Percentiles rank a stretch among this genome's conserved stretches.
Evolutionary conservation across 2,113 vertebrate species (phyloP).

Genomic region (Sisor rabdophorus): DNA sequence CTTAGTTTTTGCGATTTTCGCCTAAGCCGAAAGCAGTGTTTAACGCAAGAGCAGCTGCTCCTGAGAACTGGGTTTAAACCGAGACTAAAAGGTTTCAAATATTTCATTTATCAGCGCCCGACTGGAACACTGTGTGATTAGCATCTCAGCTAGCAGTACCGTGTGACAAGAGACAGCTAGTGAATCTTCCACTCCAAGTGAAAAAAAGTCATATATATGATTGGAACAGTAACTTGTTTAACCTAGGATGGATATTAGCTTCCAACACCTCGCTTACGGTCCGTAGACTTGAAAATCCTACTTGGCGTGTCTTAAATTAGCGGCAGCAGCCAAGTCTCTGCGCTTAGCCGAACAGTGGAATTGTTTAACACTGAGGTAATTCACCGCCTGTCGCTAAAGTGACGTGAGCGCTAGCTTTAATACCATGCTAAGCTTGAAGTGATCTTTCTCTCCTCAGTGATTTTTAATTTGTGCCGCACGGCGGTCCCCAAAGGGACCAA

Average conservation of each 20-base stretch:
- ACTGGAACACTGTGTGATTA: not conserved
- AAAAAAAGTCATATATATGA: not conserved
- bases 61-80: not conserved
- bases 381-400: slow-evolving; percentile 24
- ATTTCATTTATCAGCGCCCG: not conserved
- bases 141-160: not conserved
- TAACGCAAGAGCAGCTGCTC: not conserved
- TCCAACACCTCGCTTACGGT: not conserved
- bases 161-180: not conserved
- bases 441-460: slow-evolving; percentile 45
- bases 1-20: no score
- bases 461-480: slow-evolving; percentile 50
- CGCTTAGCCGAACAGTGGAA: slow-evolving; percentile 1
- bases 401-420: slow-evolving; percentile 12
- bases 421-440: slow-evolving; percentile 35
- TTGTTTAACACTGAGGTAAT: slow-evolving; percentile 25
- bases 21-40: not conserved
- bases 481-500: slow-evolving; percentile 38
- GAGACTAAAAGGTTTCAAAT: not conserved
- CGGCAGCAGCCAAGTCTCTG: not conserved
- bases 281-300: slow-evolving; percentile 24
- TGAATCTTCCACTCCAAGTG: not conserved
- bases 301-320: slow-evolving; percentile 36
- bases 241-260: slow-evolving; percentile 3
- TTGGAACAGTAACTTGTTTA: not conserved